These are phyloP conservation scores for Coregonus suidteri DNA, from an alignment of 2,797 vertebrate species.

Conservation along the genomic window DNA sequence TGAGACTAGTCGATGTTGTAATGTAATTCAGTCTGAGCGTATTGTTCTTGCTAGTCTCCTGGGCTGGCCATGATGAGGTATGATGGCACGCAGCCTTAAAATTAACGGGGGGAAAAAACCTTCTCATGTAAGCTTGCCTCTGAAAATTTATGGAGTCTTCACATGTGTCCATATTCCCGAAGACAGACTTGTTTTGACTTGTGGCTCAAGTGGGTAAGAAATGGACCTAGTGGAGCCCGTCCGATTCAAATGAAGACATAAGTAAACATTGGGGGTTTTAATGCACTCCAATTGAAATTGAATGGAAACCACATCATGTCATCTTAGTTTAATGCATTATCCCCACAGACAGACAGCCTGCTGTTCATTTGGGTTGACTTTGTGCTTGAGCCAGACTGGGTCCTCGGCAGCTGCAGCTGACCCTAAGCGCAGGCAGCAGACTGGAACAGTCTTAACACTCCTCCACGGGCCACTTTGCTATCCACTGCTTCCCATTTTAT, in stretches of 20 bases:
- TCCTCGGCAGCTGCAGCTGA: constrained; percentile 25
- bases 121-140: constrained; percentile 4
- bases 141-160: constrained; percentile 12
- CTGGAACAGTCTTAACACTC: constrained; percentile 42
- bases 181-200: constrained; percentile 41
- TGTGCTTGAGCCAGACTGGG: constrained; percentile 32
- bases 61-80: constrained; percentile 32
- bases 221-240: constrained; percentile 17
- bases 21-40: constrained; percentile 21
- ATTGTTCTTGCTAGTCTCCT: constrained; percentile 46
- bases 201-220: constrained; percentile 39
- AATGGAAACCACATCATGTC: constrained; percentile 25
- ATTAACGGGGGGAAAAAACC: constrained; percentile 21
- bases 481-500: constrained; percentile 35
- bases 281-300: constrained; percentile 18
- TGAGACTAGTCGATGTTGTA: constrained; percentile 36
- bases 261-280: constrained; percentile 25
- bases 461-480: constrained; percentile 46
- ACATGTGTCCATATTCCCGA: constrained; percentile 24
- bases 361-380: constrained; percentile 42
- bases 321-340: constrained; percentile 25
- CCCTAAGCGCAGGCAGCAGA: constrained; percentile 38
- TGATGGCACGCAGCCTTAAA: constrained; percentile 27
- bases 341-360: constrained; percentile 16
- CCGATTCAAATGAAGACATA: constrained; percentile 31